Base-by-base conservation (phyloP, 1,140 invertebrate species). In the Epicauta chinensis region DNA sequence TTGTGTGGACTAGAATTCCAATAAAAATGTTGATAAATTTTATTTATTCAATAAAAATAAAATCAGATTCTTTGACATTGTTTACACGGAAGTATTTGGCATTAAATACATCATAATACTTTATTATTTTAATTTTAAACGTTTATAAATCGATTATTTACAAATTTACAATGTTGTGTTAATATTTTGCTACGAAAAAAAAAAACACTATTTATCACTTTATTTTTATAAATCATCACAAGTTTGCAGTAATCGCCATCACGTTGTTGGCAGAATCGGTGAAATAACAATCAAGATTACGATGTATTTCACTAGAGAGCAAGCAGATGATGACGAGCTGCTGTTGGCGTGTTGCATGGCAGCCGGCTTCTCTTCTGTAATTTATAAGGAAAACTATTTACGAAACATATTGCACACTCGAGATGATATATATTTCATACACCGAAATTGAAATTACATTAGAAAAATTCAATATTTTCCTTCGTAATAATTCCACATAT, bases 261-360 rank as follows among this genome's bases (percentile, higher is more conserved):
- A 42, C 14, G 16, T 23, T 7, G 23, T 23, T 23, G 23, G 23
- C 23, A 23, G 23, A 1, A 23, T 7, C 7, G 23, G 23, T 7
- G 7, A 23, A 2, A 23, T 23, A 23, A 23, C 23, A 23, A 23
- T 23, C 4, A 23, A 5, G 23, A 23, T 23, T 23, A 23, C 7
- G 23, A 61, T 40, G 53, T 55, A 65, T 17, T 60, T 62, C 31
- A 59, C 37, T 13, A 63, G 40, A 11, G 56, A 53, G 3, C 35
- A 51, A 7, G n/a, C n/a, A n/a, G 60, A 51, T 5, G 64, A 53
- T 16, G 61, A 61, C 53, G 67, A 67, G 40, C 70, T 73, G 2
- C 71, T 66, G 63, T 81, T 81, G 36, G 77, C 78, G 56, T 81
- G 80, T 63, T 81, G 79, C 80, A 81, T 81, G 0, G 80, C 80